Evolutionary conservation across 2,888 invertebrate species (phyloP).

Genomic region (Arctia plantaginis): DNA sequence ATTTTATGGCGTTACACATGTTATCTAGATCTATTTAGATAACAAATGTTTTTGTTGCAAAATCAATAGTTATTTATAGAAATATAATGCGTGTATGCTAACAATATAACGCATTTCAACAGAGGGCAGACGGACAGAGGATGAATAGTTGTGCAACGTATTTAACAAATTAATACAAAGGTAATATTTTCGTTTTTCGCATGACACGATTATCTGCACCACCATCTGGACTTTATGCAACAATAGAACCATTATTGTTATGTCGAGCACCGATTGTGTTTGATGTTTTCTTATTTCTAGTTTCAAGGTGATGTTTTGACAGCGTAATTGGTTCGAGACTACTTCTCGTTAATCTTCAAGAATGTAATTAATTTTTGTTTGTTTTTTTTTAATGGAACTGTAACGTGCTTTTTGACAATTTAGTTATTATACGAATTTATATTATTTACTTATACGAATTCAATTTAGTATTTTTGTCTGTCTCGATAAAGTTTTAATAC

Average conservation of each 20-base stretch:
- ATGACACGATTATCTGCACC: constrained; percentile 68
- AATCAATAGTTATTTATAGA: constrained; percentile 13
- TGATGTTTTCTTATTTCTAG: constrained; percentile 73
- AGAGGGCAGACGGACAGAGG: constrained; percentile 45
- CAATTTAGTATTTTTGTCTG: constrained; percentile 36
- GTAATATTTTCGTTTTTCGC: constrained; percentile 75
- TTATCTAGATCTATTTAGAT: not conserved
- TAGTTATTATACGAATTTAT: constrained; percentile 48
- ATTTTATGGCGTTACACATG: not conserved
- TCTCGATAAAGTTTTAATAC: constrained; percentile 19
- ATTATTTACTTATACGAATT: constrained; percentile 22
- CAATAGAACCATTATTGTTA: constrained; percentile 78
- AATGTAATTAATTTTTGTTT: constrained; percentile 66
- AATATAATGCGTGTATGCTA: constrained; percentile 45
- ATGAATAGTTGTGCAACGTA: constrained; percentile 55
- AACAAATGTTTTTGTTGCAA: not conserved
- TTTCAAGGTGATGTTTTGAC: constrained; percentile 83
- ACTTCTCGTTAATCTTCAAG: constrained; percentile 65
- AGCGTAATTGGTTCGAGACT: constrained; percentile 73
- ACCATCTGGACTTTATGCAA: constrained; percentile 72
- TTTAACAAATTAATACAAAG: constrained; percentile 73
- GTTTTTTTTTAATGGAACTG: constrained; percentile 53
- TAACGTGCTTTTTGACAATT: constrained; percentile 47
- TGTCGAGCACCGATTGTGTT: constrained; percentile 63
- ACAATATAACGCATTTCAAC: constrained; percentile 48